phyloP scores from a whole-genome alignment of 2,113 vertebrate species.

The Myotis yumanensis region DNA sequence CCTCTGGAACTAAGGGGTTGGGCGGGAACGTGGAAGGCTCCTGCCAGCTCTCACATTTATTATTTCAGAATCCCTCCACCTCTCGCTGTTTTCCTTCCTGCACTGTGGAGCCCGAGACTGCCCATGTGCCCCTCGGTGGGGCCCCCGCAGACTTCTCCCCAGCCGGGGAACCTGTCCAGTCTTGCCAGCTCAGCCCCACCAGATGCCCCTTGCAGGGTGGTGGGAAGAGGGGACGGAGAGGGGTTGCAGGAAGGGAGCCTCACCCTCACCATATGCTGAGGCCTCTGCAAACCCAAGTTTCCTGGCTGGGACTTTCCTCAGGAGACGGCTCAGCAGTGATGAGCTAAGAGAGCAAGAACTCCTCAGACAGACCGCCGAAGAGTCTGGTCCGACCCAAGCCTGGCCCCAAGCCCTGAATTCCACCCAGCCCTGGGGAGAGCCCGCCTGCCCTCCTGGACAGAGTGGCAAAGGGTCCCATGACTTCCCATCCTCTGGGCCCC shows the following conservation, averaged over 20 bases:
- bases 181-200: background rate
- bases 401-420: conserved; percentile 54
- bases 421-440: background rate
- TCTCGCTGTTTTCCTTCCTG: conserved; percentile 73
- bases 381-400: conserved; percentile 6
- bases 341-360: conserved; percentile 69
- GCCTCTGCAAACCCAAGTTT: conserved; percentile 69
- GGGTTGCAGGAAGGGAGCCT: conserved; percentile 58
- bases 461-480: background rate
- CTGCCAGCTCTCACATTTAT: conserved; percentile 62
- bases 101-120: background rate
- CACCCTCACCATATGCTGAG: conserved; percentile 1
- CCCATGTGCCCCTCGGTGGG: background rate
- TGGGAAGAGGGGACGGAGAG: background rate
- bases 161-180: conserved; percentile 35
- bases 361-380: background rate
- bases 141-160: conserved; percentile 9
- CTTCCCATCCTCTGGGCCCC: background rate
- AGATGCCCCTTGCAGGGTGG: conserved; percentile 24
- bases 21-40: conserved; percentile 21
- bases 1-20: background rate
- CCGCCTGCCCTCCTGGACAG: background rate
- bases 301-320: conserved; percentile 70
- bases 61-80: conserved; percentile 59
- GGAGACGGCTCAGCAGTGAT: conserved; percentile 59